Percentiles rank a stretch among this genome's conserved stretches.
Conservation (phyloP, 2,888 invertebrate genomes). For the Ophion ventricosus region DNA sequence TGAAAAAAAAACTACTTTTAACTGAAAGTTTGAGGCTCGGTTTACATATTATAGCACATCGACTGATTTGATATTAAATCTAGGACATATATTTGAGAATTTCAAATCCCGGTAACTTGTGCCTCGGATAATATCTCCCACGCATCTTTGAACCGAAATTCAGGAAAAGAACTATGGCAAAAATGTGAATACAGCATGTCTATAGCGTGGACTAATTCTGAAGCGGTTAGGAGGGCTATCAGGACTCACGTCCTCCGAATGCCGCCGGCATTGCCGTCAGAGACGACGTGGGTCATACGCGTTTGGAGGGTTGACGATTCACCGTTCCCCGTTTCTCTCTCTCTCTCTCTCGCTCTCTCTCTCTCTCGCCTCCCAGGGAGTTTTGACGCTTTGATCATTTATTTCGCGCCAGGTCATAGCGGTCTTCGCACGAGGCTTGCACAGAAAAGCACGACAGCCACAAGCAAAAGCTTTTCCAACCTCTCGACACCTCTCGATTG, state of each 20-base stretch:
- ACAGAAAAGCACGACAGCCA: constrained; percentile 71
- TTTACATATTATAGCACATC: too few species aligned
- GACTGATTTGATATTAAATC: too few species aligned
- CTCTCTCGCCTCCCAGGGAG: constrained; percentile 70
- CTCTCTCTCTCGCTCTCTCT: constrained; percentile 50
- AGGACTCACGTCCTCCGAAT: constrained; percentile 42
- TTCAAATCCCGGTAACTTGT: too few species aligned
- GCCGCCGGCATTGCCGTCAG: constrained; percentile 47
- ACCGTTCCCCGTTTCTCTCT: constrained; percentile 66
- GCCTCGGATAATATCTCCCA: not conserved
- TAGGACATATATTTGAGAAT: too few species aligned
- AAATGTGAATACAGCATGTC: not conserved
- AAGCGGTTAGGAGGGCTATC: constrained; percentile 58
- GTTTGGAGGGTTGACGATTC: constrained; percentile 58
- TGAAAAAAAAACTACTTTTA: too few species aligned
- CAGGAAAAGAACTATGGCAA: not conserved
- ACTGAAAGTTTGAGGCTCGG: too few species aligned
- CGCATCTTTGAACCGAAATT: constrained; percentile 6
- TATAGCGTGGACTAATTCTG: constrained; percentile 46
- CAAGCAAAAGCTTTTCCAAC: constrained; percentile 71
- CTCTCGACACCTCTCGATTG: constrained; percentile 64
- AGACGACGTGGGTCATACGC: constrained; percentile 35
- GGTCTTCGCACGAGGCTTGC: constrained; percentile 64
- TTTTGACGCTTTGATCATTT: constrained; percentile 78
- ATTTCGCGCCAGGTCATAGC: constrained; percentile 75